Evolutionary conservation across 2,797 vertebrate species (phyloP), one percentile per base, ranked within the genome.

Genomic region (Microtus californicus): DNA sequence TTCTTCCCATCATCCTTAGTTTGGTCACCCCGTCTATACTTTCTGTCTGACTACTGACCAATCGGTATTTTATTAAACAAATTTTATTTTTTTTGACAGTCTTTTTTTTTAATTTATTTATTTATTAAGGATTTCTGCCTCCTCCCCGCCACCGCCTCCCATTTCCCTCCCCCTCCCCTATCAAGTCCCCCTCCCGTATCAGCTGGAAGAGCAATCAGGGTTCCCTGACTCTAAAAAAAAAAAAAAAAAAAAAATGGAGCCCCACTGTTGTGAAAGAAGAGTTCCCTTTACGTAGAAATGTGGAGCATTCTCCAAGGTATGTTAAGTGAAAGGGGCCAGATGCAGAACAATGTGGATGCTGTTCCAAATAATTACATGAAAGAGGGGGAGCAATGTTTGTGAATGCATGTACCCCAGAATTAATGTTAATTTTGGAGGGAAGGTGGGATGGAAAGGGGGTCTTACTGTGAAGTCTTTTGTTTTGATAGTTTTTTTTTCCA

Each of bases 271-370:
- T 69, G 87, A 79, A 91, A 54, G 86, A 73, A 82, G 67, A n/a
- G 65, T 17, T 83, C 31, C 91, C 25, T 56, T 0, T 8, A 37
- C 37, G 61, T 69, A 51, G 31, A 67, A 48, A 71, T 21, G 40
- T 5, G 71, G 51, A 82, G 65, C 78, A 19, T 54, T 96, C 56
- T 93, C 31, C 27, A 73, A 74, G 69, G 63, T n/a, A 6, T 17
- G 69, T 59, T 80, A 90, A 83, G 29, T 51, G 63, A 87, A 87
- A 96, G 94, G 31, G 48, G 13, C 69, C 76, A 90, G 86, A 31
- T 87, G 11, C 61, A 96, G 79, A 89, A 59, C 25, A 73, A 19
- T 67, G 13, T 45, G 27, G 40, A 63, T 81, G 65, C 6, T 59
- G 48, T 80, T 78, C 15, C 67, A 89, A 86, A 87, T 45, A 83